Evolutionary conservation across 2,888 invertebrate genomes (phyloP).

Genomic region (Apamea monoglypha): DNA sequence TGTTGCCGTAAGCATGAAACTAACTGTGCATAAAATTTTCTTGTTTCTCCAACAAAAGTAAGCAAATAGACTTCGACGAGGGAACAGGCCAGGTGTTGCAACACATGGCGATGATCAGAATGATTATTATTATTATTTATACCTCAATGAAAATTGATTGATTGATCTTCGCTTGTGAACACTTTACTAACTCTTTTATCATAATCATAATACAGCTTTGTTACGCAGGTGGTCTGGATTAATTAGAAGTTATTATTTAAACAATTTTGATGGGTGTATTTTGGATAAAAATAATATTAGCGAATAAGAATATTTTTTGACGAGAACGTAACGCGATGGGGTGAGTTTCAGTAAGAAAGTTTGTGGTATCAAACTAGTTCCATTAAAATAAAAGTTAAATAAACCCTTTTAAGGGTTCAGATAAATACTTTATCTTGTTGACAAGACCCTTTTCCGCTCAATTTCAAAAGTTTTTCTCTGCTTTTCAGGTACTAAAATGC

Average conservation of each 20-base stretch:
- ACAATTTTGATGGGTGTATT: neutral
- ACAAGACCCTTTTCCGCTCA: slow-evolving; percentile 1
- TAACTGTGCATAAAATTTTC: slow-evolving; percentile 29
- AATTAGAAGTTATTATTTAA: slow-evolving; percentile 12
- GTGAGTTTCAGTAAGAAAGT: neutral
- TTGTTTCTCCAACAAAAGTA: slow-evolving; percentile 28
- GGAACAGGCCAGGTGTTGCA: slow-evolving; percentile 20
- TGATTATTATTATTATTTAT: slow-evolving; percentile 39
- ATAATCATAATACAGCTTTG: slow-evolving; percentile 16
- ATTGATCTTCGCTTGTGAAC: slow-evolving; percentile 20
- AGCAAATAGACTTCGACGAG: slow-evolving; percentile 7
- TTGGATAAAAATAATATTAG: neutral
- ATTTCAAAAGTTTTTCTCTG: slow-evolving; percentile 20
- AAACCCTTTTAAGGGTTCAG: slow-evolving; percentile 20
- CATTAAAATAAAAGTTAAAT: slow-evolving; percentile 33
- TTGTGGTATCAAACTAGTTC: neutral
- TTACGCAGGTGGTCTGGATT: slow-evolving; percentile 13
- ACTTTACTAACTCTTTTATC: slow-evolving; percentile 36
- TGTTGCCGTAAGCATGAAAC: slow-evolving; percentile 11
- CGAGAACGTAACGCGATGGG: neutral
- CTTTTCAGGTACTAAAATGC: neutral
- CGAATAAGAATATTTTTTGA: neutral
- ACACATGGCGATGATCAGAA: slow-evolving; percentile 25
- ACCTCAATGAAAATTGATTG: slow-evolving; percentile 23
- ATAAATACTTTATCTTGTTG: slow-evolving; percentile 16